Evolutionary conservation across 2,888 invertebrate genomes (phyloP), one percentile per base, ranked within the genome.

Genomic region (Eupithecia insigniata): DNA sequence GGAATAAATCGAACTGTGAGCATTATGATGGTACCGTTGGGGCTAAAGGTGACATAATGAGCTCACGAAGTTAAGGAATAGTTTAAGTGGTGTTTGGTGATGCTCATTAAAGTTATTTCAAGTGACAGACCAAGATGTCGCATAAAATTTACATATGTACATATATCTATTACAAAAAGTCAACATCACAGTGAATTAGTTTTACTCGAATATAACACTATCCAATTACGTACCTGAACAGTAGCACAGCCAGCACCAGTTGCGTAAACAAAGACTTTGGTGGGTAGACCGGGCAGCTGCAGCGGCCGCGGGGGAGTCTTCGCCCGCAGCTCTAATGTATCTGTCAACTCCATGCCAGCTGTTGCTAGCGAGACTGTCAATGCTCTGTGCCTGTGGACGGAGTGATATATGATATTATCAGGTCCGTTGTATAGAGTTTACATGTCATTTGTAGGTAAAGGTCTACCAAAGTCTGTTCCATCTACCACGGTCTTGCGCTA

Each of bases 191-290:
- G 8, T 34, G 12, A 34, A 34, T 14, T 36, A 36, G 36, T 36
- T 30, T 30, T 2, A 36, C 14, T 14, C 36, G 39, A 43, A 18
- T 43, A 6, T 18, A 43, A 43, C 39, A 18, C 7, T n/a, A 22
- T 30, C 18, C 30, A 30, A 18, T 34, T 32, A 0, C n/a, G n/a
- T 62, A 95, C 96, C 94, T 96, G 96, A 4, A 96, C 95, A 55
- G 96, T 96, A 67, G 96, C 96, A 83, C 96, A 96, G 0, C 96
- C 96, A 28, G 96, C 96, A 0, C 96, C 96, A 1, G 96, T 96
- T 2, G 96, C 96, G 74, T 96, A 96, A 0, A 96, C 95, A 77
- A 96, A 96, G n/a, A 96, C 96, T 86, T 96, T 96, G 0, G 96
- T 96, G 0, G 96, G 96, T 39, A 96, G 85, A 8, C 96, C 96